A percentile compares a stretch with the other conserved stretches of the same genome.
Evolutionary conservation across 2,797 vertebrate species (phyloP).

Genomic region (Staurois parvus): DNA sequence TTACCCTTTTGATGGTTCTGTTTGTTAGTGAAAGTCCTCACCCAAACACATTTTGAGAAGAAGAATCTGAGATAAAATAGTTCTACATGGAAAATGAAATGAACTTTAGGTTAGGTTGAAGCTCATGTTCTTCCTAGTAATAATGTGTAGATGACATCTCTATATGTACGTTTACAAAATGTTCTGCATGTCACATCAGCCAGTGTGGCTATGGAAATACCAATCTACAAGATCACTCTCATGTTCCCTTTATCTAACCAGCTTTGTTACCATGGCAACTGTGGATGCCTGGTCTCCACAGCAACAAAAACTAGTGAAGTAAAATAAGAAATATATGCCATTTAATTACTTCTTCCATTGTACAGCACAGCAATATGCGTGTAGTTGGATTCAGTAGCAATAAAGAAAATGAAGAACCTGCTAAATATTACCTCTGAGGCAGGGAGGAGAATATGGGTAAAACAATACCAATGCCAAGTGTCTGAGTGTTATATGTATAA

Average conservation of each 20-base stretch:
- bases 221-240: slow-evolving; percentile 34
- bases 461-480: too few relatives aligned
- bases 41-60: neutral
- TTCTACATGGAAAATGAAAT: neutral
- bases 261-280: slow-evolving; percentile 49
- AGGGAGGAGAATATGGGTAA: neutral
- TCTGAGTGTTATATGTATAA: too few relatives aligned
- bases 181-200: slow-evolving; percentile 4
- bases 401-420: neutral
- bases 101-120: neutral
- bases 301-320: slow-evolving; percentile 55
- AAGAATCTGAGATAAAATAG: neutral
- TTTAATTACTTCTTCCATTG: slow-evolving; percentile 20
- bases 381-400: slow-evolving; percentile 14
- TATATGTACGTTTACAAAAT: too few relatives aligned
- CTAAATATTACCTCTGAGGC: neutral
- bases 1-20: too few relatives aligned
- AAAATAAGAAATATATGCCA: slow-evolving; percentile 37
- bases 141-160: neutral
- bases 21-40: neutral
- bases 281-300: slow-evolving; percentile 57
- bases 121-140: neutral
- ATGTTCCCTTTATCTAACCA: slow-evolving; percentile 22
- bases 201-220: slow-evolving; percentile 27
- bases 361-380: slow-evolving; percentile 15